Evolutionary conservation across 92 coral and sea anemone species (phyloP), one percentile per base, ranked within the genome.

Genomic region (Blastomussa wellsi): DNA sequence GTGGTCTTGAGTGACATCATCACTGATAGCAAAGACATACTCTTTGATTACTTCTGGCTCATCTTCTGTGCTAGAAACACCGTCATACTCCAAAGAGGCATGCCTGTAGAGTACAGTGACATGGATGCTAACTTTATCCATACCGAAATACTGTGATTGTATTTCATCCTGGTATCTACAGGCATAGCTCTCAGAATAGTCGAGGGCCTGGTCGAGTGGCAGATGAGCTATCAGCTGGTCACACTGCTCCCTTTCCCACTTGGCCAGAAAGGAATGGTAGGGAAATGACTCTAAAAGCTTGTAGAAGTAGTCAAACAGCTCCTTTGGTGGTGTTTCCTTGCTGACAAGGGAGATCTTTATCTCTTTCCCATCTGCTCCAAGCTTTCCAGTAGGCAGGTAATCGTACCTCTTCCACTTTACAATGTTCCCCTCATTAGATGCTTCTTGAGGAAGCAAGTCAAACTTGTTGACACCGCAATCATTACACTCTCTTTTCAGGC

Each of bases 91-190:
- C 38, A 77, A 88, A 51, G 85, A 86, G 33, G 94, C 88, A 85
- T 91, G 94, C 4, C 86, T 87, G 65, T 91, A 91, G 1, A 88
- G 84, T 29, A 91, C 88, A 41, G 94, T 80, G 29, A 88, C 57
- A 65, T 85, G 90, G 20, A 86, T 82, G 31, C 85, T 82, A 8
- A 86, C 90, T 65, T 77, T 77, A 2, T 14, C 35, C 19, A 84
- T 19, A 28, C 57, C 69, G 26, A 78, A 85, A 51, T 86, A 78
- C 37, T 86, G 59, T 1, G 73, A 68, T 42, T 85, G 78, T 0
- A 79, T 15, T 3, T 86, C 79, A 39, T 86, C 48, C 67, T 85
- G 83, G 17, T 6, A 11, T 10, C 79, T 26, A 36, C 83, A 85
- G 19, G 51, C 47, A 29, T 77, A 85, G 26, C 44, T 38, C 19